Base-by-base conservation (phyloP, 2,797 vertebrate genomes). In the Tolypeutes matacus region DNA sequence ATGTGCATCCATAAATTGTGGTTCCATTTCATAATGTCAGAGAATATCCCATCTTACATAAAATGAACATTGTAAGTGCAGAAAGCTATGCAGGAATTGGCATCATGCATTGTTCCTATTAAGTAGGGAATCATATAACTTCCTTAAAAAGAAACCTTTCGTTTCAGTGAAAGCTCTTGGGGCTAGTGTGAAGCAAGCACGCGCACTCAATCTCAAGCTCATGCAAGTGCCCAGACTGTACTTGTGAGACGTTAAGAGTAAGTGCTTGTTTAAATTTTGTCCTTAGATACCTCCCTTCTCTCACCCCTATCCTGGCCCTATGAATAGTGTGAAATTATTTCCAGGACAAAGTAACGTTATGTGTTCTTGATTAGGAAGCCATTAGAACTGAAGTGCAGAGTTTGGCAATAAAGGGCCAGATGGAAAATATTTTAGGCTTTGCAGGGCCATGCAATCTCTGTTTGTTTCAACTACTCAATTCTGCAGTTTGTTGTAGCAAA, bases 381-480 rank as follows among this genome's bases (percentile, higher is more conserved):
- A 64, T 89, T 62, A 80, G 25, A 51, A 36, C 64, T 95, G 13
- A 25, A 78, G 53, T 25, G 1, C 23, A 87, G n/a, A 23, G 18
- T 15, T 88, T 85, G 78, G 39, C 69, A 94, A 91, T 29, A 29
- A 89, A 91, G 86, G 82, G 76, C 49, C 89, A 91, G 8, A 60
- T 36, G 60, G 23, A 23, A 85, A 96, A 86, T 89, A 95, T 69
- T 86, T 92, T 36, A 85, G 29, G 75, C 60, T 89, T 46, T 85
- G 2, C 20, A 56, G 75, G 29, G 27, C 73, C 72, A 20, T 76
- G n/a, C 31, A 9, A 7, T 75, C 58, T 96, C 67, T 84, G 51
- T 69, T 36, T 84, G 51, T 69, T 36, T 2, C 36, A 87, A 21
- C 60, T 78, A 53, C 39, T 78, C 56, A 70, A 9, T 75, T 84